A percentile compares a stretch with the other conserved stretches of the same genome.
phyloP scores from a whole-genome alignment of 2,797 vertebrate genomes.

The Lophotriccus pileatus region DNA sequence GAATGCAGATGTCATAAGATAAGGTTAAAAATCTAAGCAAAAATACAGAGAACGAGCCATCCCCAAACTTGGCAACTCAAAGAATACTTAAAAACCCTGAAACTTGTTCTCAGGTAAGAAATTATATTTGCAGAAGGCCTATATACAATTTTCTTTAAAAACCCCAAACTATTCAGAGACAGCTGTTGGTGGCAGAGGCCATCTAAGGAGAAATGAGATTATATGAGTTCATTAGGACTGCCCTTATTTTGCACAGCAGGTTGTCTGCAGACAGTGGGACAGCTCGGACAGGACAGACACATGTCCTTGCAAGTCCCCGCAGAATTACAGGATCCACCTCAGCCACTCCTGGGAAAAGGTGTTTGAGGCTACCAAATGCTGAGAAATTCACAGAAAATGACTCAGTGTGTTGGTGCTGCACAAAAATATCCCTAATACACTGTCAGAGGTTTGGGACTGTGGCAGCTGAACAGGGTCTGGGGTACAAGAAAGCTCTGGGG shows the following conservation, averaged over 20 bases:
- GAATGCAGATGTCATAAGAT: neutral
- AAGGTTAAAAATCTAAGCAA: neutral
- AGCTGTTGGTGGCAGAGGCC: neutral
- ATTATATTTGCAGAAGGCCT: rapidly evolving
- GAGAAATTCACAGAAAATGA: neutral
- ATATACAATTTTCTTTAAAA: neutral
- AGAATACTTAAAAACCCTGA: neutral
- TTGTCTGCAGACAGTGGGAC: neutral
- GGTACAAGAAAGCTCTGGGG: rapidly evolving
- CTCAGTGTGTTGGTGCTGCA: neutral
- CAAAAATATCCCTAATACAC: neutral
- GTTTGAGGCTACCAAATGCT: neutral
- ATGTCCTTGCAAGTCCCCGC: rapidly evolving
- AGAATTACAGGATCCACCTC: neutral
- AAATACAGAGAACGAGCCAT: neutral
- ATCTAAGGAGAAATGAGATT: neutral
- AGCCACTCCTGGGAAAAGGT: neutral
- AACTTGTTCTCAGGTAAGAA: neutral
- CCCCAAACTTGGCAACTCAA: neutral
- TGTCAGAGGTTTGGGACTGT: rapidly evolving
- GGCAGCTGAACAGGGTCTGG: rapidly evolving
- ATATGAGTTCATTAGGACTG: neutral
- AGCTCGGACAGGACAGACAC: neutral
- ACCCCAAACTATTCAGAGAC: neutral
- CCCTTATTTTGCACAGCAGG: neutral